Base-by-base conservation (phyloP, 2,888 invertebrate species). In the Drosophila anomelani region DNA sequence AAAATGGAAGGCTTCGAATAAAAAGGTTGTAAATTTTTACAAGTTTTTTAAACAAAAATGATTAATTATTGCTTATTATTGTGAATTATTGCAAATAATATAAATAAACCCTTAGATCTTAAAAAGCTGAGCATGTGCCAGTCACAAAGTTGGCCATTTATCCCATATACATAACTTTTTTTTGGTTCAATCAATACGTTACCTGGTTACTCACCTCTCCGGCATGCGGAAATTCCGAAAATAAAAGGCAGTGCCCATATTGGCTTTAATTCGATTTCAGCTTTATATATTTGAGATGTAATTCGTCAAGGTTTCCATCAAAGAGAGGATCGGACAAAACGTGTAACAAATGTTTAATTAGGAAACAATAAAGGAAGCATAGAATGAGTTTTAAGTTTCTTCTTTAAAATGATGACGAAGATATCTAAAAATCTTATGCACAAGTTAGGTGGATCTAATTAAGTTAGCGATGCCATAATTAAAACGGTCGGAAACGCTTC, bases 161-260 rank as follows among this genome's bases (percentile, higher is more conserved):
- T 2, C 23, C 23, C 26, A 26, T 23, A 26, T 26, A 26, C 2
- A 46, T 46, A 20, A n/a, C n/a, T 3, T 39, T 43, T 23, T 49
- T 69, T 47, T 49, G 38, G 36, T n/a, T 43, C 54, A 41, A 41
- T 59, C 53, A 53, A 41, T 20, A 20, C 1, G 1, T 1, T 20
- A 20, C 17, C 32, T 55, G 26, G 32, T 43, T 49, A 71, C 49
- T 75, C 75, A 71, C 3, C 9, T 23, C 34, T 54, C 12, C 17
- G 39, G 49, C 34, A 71, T 36, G 71, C 71, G 71, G 71, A 71
- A 71, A 63, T 63, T 74, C 43, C 63, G 39, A 49, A 71, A 62
- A 56, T 55, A 4, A 62, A 7, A 36, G 47, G n/a, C 36, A 23
- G 15, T 49, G 36, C 7, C 68, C 69, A 36, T 68, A 57, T 68